A percentile compares a stretch with the other conserved stretches of the same genome.
Conservation (phyloP, 2,113 vertebrate species). For the Tiliqua scincoides region DNA sequence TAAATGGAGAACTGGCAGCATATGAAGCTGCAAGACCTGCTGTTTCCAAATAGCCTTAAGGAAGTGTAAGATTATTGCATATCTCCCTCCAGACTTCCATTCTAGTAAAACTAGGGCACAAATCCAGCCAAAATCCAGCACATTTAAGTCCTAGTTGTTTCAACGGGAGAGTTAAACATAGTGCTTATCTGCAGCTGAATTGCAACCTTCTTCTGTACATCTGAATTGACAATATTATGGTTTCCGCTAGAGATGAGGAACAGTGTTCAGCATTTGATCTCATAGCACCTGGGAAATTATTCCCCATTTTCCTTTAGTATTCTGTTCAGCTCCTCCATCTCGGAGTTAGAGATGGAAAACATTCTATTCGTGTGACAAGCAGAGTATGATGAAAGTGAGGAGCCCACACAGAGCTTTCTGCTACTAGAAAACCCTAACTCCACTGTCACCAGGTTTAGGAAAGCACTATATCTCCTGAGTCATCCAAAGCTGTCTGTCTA, state of each 20-base stretch:
- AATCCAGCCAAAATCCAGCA: not conserved
- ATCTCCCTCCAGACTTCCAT: not conserved
- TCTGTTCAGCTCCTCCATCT: not conserved
- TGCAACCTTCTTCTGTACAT: not conserved
- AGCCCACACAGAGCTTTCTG: not conserved
- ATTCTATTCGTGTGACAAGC: not conserved
- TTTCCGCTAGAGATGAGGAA: not conserved
- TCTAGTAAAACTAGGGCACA: not conserved
- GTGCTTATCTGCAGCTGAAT: not conserved
- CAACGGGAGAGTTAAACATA: not conserved
- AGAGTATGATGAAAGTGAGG: not conserved
- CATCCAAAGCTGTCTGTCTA: not conserved
- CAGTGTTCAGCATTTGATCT: not conserved
- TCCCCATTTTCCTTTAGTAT: not conserved
- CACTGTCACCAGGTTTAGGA: not conserved
- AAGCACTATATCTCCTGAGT: not conserved
- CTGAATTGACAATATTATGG: not conserved
- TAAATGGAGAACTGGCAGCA: constrained; percentile 18
- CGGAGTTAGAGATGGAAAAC: not conserved
- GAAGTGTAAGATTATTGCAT: constrained; percentile 36
- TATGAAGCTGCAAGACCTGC: constrained; percentile 19
- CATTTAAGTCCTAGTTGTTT: not conserved
- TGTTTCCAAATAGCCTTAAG: constrained; percentile 44
- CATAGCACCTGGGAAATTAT: not conserved
- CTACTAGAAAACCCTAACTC: not conserved